Conservation (phyloP, 2,797 vertebrate species). For the Leptodactylus fallax region DNA sequence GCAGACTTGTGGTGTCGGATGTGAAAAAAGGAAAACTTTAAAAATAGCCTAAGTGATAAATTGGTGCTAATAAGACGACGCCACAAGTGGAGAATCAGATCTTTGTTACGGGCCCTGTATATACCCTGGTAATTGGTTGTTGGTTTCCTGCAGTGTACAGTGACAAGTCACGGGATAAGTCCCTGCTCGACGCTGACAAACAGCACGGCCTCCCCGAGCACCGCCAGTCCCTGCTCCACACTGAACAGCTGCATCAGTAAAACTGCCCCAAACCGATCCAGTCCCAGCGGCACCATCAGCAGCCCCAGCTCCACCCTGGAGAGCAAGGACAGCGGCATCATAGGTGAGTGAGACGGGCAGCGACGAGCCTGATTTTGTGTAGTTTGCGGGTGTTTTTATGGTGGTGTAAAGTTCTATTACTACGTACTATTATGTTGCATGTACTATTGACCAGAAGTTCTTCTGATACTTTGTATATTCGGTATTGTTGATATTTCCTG, state of each 20-base stretch:
- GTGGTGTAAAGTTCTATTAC: background rate
- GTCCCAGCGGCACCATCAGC: constrained; percentile 92
- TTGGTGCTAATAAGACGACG: background rate
- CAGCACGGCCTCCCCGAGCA: constrained; percentile 94
- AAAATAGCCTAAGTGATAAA: constrained; percentile 20
- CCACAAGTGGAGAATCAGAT: background rate
- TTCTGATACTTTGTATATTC: too few species aligned
- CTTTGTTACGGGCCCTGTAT: constrained; percentile 12
- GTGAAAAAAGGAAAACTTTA: background rate
- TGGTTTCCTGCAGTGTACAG: constrained; percentile 79
- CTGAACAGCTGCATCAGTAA: constrained; percentile 85
- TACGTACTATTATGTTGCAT: background rate
- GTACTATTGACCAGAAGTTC: background rate
- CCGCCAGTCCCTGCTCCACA: constrained; percentile 92
- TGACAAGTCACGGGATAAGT: constrained; percentile 88
- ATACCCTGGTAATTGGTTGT: constrained; percentile 58
- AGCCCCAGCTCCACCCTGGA: constrained; percentile 98
- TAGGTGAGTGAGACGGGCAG: constrained; percentile 80
- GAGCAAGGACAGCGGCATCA: constrained; percentile 99
- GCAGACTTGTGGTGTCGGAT: background rate
- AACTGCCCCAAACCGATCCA: constrained; percentile 79
- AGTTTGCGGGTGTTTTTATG: background rate
- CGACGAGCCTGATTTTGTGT: background rate
- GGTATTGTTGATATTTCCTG: too few species aligned
- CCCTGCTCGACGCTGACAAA: constrained; percentile 95